Conservation (phyloP, 1,140 invertebrate genomes). For the Goniozus legneri region DNA sequence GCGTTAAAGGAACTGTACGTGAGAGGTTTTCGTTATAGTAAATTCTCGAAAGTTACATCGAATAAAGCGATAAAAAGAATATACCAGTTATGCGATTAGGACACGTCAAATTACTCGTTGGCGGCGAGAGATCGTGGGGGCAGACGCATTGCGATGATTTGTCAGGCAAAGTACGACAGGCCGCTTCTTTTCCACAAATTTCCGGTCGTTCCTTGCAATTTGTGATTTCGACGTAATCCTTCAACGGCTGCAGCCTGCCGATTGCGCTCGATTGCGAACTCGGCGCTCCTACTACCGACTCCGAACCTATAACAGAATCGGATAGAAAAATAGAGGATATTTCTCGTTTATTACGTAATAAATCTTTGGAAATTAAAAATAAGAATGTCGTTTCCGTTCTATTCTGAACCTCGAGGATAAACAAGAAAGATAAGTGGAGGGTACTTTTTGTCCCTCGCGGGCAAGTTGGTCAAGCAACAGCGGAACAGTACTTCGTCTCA, state of each 20-base stretch:
- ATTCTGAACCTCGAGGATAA: too few relatives aligned
- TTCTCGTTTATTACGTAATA: too few relatives aligned
- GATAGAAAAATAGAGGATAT: too few relatives aligned
- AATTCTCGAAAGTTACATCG: background rate
- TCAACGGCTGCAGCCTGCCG: conserved; percentile 15
- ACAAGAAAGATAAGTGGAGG: too few relatives aligned
- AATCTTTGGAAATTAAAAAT: too few relatives aligned
- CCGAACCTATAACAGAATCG: conserved; percentile 16
- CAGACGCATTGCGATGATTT: conserved; percentile 63
- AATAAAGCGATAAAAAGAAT: too few relatives aligned
- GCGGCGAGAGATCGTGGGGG: conserved; percentile 60
- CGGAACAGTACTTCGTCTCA: too few relatives aligned
- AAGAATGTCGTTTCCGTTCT: too few relatives aligned
- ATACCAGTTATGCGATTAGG: conserved; percentile 60
- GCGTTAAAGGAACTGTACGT: conserved; percentile 54
- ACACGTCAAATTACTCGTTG: conserved; percentile 62
- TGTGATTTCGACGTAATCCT: conserved; percentile 21
- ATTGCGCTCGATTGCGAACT: conserved; percentile 18
- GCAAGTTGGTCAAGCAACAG: too few relatives aligned
- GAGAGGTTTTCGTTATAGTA: conserved; percentile 2
- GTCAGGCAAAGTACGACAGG: conserved; percentile 55
- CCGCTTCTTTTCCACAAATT: conserved; percentile 62
- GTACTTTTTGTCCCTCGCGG: too few relatives aligned
- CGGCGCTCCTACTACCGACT: conserved; percentile 9
- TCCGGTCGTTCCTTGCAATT: conserved; percentile 39